phyloP scores from a whole-genome alignment of 2,888 invertebrate species.

The Axea sp. region DNA sequence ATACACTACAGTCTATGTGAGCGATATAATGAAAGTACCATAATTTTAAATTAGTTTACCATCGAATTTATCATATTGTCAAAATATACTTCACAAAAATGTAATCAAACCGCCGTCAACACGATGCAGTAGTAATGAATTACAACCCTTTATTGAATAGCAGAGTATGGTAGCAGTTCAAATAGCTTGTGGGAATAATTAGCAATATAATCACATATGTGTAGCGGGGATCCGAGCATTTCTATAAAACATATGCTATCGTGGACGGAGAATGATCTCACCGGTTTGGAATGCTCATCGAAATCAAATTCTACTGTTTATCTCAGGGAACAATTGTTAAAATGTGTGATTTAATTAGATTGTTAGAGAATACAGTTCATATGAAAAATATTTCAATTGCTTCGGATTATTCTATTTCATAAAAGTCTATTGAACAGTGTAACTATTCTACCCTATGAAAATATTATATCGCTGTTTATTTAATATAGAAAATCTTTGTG shows the following conservation, averaged over 20 bases:
- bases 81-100: slow-evolving; percentile 72
- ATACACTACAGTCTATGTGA: too few relatives aligned
- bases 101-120: slow-evolving; percentile 73
- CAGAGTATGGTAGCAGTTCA: slow-evolving; percentile 56
- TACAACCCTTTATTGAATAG: slow-evolving; percentile 73
- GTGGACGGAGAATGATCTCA: slow-evolving; percentile 42
- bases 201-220: slow-evolving; percentile 77
- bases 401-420: slow-evolving; percentile 30
- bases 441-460: not conserved
- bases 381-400: not conserved
- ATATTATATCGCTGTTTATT: too few relatives aligned
- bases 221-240: slow-evolving; percentile 63
- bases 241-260: slow-evolving; percentile 38
- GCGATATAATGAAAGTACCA: slow-evolving; percentile 60
- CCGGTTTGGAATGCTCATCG: slow-evolving; percentile 22
- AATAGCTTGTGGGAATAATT: slow-evolving; percentile 73
- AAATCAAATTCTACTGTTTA: not conserved
- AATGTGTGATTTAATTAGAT: not conserved
- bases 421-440: slow-evolving; percentile 4
- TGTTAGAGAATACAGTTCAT: not conserved
- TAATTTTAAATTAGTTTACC: slow-evolving; percentile 69
- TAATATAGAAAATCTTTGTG: too few relatives aligned
- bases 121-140: slow-evolving; percentile 75
- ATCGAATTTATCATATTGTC: slow-evolving; percentile 74
- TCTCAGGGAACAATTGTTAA: not conserved